Conservation (phyloP, 2,888 invertebrate genomes). For the Drosophila longiperda region DNA sequence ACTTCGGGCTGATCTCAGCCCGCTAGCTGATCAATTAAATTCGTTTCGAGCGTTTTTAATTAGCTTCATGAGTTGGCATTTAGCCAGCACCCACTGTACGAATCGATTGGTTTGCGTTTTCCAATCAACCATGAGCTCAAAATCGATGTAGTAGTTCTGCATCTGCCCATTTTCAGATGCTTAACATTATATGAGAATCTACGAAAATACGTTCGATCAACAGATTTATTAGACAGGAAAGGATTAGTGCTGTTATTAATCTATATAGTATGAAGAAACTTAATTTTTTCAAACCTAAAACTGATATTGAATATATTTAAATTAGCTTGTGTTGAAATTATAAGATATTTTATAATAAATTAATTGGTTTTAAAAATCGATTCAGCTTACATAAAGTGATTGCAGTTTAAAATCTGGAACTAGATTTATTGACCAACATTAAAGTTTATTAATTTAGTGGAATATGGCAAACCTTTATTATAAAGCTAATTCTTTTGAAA, state of each 20-base stretch:
- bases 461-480: not conserved
- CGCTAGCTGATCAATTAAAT: conserved; percentile 83
- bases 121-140: conserved; percentile 14
- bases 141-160: conserved; percentile 6
- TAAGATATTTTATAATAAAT: not conserved
- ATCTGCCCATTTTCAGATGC: conserved; percentile 2
- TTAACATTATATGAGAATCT: not conserved
- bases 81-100: conserved; percentile 54
- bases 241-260: not conserved
- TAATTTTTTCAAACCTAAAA: not conserved
- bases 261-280: not conserved
- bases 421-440: not conserved
- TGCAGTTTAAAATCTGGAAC: not conserved
- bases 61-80: conserved; percentile 80
- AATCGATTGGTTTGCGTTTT: not conserved
- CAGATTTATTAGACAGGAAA: too few relatives aligned
- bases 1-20: conserved; percentile 44
- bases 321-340: not conserved
- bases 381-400: not conserved
- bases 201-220: not conserved
- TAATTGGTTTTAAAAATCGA: not conserved
- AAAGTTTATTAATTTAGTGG: not conserved
- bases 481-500: not conserved
- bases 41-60: conserved; percentile 84
- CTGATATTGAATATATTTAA: not conserved